Percentiles rank a stretch among this genome's conserved stretches.
phyloP scores from a whole-genome alignment of 2,888 invertebrate genomes.

The Archips xylosteana region DNA sequence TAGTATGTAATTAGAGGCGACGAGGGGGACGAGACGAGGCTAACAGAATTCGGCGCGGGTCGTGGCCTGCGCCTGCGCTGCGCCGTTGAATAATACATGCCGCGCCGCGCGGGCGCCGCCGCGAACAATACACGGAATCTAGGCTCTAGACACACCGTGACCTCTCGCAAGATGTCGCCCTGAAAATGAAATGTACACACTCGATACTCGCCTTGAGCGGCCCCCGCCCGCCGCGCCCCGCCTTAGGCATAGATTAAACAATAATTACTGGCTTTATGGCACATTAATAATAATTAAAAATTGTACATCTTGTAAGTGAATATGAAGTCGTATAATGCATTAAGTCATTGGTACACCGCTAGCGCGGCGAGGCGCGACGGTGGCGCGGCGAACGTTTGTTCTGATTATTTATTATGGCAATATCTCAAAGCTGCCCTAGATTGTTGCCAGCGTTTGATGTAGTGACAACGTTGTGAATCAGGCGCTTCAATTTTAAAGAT shows the following conservation, averaged over 20 bases:
- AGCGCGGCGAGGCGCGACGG: conserved; percentile 2
- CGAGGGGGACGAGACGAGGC: conserved; percentile 61
- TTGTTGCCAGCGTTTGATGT: background rate
- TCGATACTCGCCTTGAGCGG: conserved; percentile 30
- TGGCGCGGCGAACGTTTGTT: background rate
- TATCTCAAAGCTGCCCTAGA: background rate
- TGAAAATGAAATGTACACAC: conserved; percentile 40
- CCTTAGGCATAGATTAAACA: conserved; percentile 22
- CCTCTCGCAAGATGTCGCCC: conserved; percentile 43
- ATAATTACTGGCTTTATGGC: conserved; percentile 30
- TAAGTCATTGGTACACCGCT: background rate
- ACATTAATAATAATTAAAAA: conserved; percentile 34
- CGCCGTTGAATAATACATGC: conserved; percentile 78
- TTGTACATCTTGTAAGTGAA: conserved; percentile 17
- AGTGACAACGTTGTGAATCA: too few relatives aligned
- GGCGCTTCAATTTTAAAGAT: too few relatives aligned
- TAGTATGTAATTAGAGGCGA: conserved; percentile 77
- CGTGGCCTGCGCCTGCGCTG: conserved; percentile 58
- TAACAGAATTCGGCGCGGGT: conserved; percentile 79
- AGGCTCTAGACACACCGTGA: conserved; percentile 56
- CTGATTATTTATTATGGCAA: background rate
- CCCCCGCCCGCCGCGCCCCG: conserved; percentile 20
- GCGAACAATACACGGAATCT: conserved; percentile 69
- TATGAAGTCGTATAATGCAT: conserved; percentile 21
- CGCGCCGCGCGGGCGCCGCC: conserved; percentile 64